Conservation (phyloP, 2,888 invertebrate species). For the Orgyia antiqua region DNA sequence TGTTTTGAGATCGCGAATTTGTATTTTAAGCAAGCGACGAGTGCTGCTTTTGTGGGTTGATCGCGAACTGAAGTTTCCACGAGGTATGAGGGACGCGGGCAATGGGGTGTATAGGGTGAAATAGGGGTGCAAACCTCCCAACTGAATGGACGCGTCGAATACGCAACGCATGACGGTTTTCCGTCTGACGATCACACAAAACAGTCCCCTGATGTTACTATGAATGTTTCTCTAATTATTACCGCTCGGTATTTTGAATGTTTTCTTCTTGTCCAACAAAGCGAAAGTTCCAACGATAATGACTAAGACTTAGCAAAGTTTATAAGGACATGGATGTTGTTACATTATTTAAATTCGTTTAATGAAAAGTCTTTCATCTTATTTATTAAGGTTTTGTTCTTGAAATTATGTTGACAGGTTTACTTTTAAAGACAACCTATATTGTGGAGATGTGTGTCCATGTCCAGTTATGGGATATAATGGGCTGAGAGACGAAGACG, state of each 20-base stretch:
- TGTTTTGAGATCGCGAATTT: constrained; percentile 51
- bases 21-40: constrained; percentile 26
- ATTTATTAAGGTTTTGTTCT: too few species aligned
- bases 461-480: too few species aligned
- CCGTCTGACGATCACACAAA: constrained; percentile 23
- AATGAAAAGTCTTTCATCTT: too few species aligned
- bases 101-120: constrained; percentile 49
- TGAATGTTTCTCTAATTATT: constrained; percentile 38
- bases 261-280: constrained; percentile 21
- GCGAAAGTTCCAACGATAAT: constrained; percentile 17
- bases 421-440: too few species aligned
- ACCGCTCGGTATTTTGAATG: constrained; percentile 23
- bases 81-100: constrained; percentile 29
- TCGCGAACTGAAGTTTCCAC: constrained; percentile 51
- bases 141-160: constrained; percentile 42
- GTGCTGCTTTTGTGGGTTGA: constrained; percentile 30
- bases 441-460: too few species aligned
- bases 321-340: too few species aligned
- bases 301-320: constrained; percentile 16
- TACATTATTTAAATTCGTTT: too few species aligned
- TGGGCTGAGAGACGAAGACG: too few species aligned
- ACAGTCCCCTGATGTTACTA: constrained; percentile 28
- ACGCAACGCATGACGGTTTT: constrained; percentile 31
- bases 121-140: constrained; percentile 28
- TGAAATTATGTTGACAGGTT: too few species aligned